Evolutionary conservation across 2,888 invertebrate genomes (phyloP).

Genomic region (Zaprionus obscuricornis): DNA sequence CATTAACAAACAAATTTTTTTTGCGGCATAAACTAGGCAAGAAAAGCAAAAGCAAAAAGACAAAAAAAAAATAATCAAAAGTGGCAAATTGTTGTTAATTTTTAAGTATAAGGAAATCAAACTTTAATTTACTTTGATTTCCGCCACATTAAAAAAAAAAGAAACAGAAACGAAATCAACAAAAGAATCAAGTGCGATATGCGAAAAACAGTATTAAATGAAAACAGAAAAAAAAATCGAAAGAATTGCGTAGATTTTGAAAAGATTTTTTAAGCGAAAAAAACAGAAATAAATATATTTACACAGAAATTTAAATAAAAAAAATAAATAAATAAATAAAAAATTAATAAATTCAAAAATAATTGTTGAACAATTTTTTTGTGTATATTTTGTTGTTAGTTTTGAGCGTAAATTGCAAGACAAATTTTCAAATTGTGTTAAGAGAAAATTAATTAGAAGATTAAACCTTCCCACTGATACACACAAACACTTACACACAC

Average conservation of each 20-base stretch:
- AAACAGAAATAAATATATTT: conserved; percentile 61
- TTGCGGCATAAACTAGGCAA: conserved; percentile 36
- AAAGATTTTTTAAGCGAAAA: conserved; percentile 43
- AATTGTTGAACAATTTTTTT: conserved; percentile 42
- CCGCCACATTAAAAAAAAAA: conserved; percentile 19
- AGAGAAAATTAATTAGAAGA: conserved; percentile 35
- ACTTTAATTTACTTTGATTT: conserved; percentile 29
- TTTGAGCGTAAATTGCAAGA: conserved; percentile 58
- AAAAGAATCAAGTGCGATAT: conserved; percentile 20
- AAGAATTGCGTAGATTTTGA: conserved; percentile 18
- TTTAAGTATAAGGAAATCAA: conserved; percentile 28
- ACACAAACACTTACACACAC: too few species aligned
- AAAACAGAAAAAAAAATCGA: conserved; percentile 11
- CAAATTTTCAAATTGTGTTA: conserved; percentile 12
- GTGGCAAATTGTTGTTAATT: conserved; percentile 73
- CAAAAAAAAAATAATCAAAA: conserved; percentile 32
- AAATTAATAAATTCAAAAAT: conserved; percentile 32
- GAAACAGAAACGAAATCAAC: conserved; percentile 10
- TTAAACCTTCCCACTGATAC: conserved; percentile 8
- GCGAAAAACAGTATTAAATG: conserved; percentile 50
- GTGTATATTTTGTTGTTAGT: conserved; percentile 63
- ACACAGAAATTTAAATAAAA: conserved; percentile 39
- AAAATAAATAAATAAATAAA: conserved; percentile 10
- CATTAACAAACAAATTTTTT: conserved; percentile 22
- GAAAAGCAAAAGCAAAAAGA: conserved; percentile 16